phyloP scores from a whole-genome alignment of 2,888 invertebrate genomes.

The Mimumesa dahlbomi region DNA sequence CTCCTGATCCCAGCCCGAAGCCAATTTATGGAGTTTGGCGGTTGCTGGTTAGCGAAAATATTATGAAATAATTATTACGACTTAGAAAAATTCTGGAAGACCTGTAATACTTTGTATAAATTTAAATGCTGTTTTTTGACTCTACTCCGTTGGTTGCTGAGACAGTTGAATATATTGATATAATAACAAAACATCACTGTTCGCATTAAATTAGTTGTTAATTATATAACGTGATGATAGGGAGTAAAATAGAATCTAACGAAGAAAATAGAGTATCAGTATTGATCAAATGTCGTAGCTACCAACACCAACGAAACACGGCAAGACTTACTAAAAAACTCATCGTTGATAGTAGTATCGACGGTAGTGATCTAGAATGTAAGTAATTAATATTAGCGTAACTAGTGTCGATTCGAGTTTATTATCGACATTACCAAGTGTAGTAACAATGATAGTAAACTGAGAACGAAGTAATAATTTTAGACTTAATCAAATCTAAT shows the following conservation, averaged over 20 bases:
- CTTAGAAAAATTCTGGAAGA: constrained; percentile 72
- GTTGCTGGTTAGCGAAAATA: constrained; percentile 63
- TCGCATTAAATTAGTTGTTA: constrained; percentile 64
- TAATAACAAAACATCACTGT: constrained; percentile 51
- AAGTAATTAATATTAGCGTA: constrained; percentile 64
- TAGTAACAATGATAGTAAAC: constrained; percentile 57
- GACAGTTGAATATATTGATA: constrained; percentile 64
- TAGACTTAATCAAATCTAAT: constrained; percentile 60
- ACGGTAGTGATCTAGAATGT: constrained; percentile 63
- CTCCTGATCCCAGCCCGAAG: constrained; percentile 56
- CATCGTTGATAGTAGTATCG: constrained; percentile 63
- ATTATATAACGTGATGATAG: constrained; percentile 60
- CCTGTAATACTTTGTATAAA: constrained; percentile 71
- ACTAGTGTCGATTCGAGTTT: constrained; percentile 60
- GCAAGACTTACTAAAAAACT: constrained; percentile 51
- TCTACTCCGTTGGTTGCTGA: constrained; percentile 61
- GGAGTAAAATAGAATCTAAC: constrained; percentile 52
- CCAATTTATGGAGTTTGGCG: constrained; percentile 61
- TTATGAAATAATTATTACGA: constrained; percentile 62
- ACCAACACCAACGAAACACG: constrained; percentile 55
- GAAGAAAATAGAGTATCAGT: constrained; percentile 48
- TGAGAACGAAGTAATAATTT: constrained; percentile 57
- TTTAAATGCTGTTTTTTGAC: constrained; percentile 60
- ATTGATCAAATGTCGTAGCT: constrained; percentile 59
- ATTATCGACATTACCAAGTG: constrained; percentile 55